Base-by-base conservation (phyloP, 2,113 vertebrate species). In the Poeciliopsis occidentalis region DNA sequence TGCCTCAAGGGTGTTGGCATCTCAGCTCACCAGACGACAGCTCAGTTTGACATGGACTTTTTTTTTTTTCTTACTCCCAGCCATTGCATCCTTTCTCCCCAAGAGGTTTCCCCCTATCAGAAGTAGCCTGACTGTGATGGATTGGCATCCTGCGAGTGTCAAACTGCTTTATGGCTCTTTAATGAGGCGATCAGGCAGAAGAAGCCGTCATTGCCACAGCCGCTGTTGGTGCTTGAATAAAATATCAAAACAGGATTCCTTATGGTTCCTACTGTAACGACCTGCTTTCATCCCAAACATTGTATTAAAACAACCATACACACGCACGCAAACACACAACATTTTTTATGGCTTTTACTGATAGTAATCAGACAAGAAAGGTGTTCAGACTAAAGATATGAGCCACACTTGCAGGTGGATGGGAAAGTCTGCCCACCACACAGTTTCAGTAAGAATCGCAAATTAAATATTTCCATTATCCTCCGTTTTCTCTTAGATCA, bases 71-170 rank as follows among this genome's bases (percentile, higher is more conserved):
- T 78, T 79, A 67, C 79, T 85, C 32, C 75, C 47, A 84, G 79
- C 76, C 81, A 69, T 68, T 86, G 88, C 86, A 89, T 86, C 87
- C 81, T 82, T 63, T 62, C 39, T 82, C 76, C 92, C 89, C 90
- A 41, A 24, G 85, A 87, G 89, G 87, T 83, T 87, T 69, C 64
- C 76, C 64, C 69, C 85, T 64, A 87, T 90, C 86, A 87, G 89
- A 91, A 90, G 87, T 88, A 85, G 85, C 89, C 90, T 84, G 67
- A 83, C 87, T 83, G 87, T 94, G 93, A 95, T 94, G 91, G 92
- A 94, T 91, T 94, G 93, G 90, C 92, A 89, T 92, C 90, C 87
- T 88, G 85, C 79, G 86, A 89, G 90, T 91, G 92, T 93, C 92
- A 92, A 93, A 90, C 88, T 85, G 87, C 91, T 92, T 92, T 92